Evolutionary conservation across 2,888 invertebrate genomes (phyloP).

Genomic region (Buathra laborator): DNA sequence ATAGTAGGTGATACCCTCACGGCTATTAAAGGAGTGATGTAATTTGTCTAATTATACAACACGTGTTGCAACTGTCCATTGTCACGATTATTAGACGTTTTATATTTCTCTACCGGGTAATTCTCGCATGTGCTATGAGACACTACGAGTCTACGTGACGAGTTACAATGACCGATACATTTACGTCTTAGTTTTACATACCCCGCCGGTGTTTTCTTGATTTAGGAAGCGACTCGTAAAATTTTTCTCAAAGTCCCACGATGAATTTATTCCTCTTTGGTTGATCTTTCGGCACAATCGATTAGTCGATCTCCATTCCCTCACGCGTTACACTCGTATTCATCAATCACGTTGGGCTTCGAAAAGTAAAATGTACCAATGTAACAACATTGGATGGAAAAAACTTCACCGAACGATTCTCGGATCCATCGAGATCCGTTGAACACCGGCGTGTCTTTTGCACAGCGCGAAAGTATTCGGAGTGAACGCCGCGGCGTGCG

Average conservation of each 20-base stretch:
- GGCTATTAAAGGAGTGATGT: conserved; percentile 59
- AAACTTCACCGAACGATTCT: conserved; percentile 15
- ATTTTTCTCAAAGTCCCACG: not conserved
- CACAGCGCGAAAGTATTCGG: conserved; percentile 6
- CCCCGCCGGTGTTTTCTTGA: not conserved
- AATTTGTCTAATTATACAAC: conserved; percentile 56
- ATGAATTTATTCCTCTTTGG: not conserved
- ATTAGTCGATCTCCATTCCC: not conserved
- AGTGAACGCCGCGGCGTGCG: not conserved
- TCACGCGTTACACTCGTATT: conserved; percentile 4
- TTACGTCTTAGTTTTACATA: not conserved
- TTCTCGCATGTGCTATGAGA: conserved; percentile 41
- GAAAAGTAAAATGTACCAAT: not conserved
- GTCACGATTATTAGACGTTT: conserved; percentile 54
- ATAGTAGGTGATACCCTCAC: conserved; percentile 18
- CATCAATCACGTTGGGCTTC: not conserved
- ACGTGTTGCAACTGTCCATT: conserved; percentile 48
- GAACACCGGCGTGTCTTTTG: not conserved
- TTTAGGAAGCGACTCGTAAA: not conserved
- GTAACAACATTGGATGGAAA: not conserved
- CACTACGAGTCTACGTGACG: not conserved
- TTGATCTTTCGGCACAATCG: not conserved
- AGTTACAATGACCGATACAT: not conserved
- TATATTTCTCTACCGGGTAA: conserved; percentile 48
- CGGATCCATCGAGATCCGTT: not conserved